Evolutionary conservation across 1,140 invertebrate species (phyloP).

Genomic region (Danaus plexippus): DNA sequence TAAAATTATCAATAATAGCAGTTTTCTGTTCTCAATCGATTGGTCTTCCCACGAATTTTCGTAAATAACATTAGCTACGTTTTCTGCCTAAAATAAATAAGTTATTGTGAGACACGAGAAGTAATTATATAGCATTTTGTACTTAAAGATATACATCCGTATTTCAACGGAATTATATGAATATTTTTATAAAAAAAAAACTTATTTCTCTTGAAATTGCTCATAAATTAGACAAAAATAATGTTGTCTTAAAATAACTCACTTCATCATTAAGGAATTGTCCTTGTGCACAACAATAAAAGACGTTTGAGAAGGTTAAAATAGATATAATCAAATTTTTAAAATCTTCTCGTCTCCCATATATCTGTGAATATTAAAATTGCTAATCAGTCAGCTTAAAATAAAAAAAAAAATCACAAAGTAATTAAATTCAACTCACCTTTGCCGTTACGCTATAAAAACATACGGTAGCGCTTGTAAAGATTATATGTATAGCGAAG

Average conservation of each 20-base stretch:
- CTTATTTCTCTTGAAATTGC: no score
- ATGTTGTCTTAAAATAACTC: not conserved
- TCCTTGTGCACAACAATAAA: slow-evolving; percentile 13
- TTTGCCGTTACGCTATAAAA: slow-evolving; percentile 16
- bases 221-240: no score
- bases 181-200: no score
- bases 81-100: slow-evolving; percentile 14
- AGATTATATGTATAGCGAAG: slow-evolving; percentile 13
- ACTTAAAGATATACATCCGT: no score
- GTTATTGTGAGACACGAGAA: not conserved
- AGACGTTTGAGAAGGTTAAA: slow-evolving; percentile 11
- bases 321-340: slow-evolving; percentile 9
- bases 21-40: slow-evolving; percentile 13
- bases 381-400: no score
- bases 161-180: no score
- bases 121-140: no score
- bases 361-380: slow-evolving; percentile 5
- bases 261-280: slow-evolving; percentile 10
- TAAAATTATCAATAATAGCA: slow-evolving; percentile 17
- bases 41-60: slow-evolving; percentile 21
- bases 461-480: slow-evolving; percentile 12
- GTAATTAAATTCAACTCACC: slow-evolving; percentile 6
- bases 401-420: not conserved
- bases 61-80: slow-evolving; percentile 17
- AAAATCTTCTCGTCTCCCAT: slow-evolving; percentile 11